Percentiles rank a stretch among this genome's conserved stretches.
phyloP scores from a whole-genome alignment of 35 echinoderm and acorn worm species.

The Anneissia japonica region DNA sequence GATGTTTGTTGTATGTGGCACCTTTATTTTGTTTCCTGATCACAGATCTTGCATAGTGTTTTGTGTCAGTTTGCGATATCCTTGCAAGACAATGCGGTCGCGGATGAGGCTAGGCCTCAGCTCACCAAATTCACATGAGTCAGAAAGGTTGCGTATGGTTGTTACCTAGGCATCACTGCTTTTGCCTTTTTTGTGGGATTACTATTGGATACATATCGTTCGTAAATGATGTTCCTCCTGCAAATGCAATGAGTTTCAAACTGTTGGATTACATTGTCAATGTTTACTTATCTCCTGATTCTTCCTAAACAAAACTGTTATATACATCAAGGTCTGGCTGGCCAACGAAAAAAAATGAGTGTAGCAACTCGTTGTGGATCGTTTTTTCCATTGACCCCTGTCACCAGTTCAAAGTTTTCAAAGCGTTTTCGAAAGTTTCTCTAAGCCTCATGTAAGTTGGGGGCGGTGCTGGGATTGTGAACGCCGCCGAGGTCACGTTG shows the following conservation, averaged over 20 bases:
- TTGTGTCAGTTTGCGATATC: not conserved
- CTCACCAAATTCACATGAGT: conserved; percentile 18
- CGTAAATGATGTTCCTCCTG: conserved; percentile 53
- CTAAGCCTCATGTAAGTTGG: conserved; percentile 14
- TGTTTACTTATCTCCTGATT: conserved; percentile 25
- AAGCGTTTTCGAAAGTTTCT: conserved; percentile 44
- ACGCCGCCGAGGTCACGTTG: no score
- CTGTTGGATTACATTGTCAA: conserved; percentile 37
- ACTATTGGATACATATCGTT: conserved; percentile 51
- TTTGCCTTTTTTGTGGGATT: conserved; percentile 35
- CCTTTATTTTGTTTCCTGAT: not conserved
- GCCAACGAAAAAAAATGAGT: conserved; percentile 34
- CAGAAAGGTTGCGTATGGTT: conserved; percentile 18
- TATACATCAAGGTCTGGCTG: conserved; percentile 40
- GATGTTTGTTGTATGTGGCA: not conserved
- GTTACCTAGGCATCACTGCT: conserved; percentile 31
- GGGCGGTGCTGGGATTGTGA: conserved; percentile 26
- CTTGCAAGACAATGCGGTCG: conserved; percentile 8
- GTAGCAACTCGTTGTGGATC: conserved; percentile 35
- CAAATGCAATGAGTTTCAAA: conserved; percentile 39
- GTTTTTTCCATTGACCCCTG: conserved; percentile 15
- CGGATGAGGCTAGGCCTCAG: not conserved
- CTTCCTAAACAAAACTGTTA: conserved; percentile 42
- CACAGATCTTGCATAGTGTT: not conserved
- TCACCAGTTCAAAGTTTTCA: conserved; percentile 41